These are phyloP conservation scores for Otolemur garnettii DNA, from an alignment of 2,113 vertebrate genomes.

Conservation along the genomic window DNA sequence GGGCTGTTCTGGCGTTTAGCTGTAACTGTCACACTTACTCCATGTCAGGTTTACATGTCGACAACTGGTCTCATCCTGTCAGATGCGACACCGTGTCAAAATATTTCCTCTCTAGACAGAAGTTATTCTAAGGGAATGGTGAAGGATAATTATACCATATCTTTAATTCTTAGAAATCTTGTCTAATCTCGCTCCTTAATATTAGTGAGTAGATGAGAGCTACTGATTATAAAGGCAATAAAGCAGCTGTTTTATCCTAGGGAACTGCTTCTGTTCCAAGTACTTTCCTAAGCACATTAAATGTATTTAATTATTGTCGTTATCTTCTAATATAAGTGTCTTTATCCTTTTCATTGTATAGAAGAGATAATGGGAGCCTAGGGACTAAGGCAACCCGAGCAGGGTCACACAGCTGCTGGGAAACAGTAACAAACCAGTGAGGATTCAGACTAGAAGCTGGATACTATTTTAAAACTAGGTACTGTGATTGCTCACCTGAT, in stretches of 20 bases:
- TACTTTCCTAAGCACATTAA: neutral
- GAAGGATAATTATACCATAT: neutral
- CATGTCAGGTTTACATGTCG: neutral
- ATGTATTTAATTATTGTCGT: neutral
- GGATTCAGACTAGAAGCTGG: neutral
- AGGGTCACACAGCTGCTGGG: neutral
- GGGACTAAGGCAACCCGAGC: neutral
- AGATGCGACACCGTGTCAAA: neutral
- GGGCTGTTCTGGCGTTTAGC: neutral
- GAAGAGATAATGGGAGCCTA: neutral
- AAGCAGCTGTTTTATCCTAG: neutral
- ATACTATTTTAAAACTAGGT: neutral
- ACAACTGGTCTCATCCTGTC: neutral
- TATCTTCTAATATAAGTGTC: neutral
- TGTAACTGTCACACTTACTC: neutral
- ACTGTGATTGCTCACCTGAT: no score
- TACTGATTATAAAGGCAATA: conserved; percentile 1
- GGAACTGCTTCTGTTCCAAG: neutral
- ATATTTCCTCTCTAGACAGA: neutral
- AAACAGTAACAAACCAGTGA: neutral
- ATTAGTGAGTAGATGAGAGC: neutral
- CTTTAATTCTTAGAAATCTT: neutral
- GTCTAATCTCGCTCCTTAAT: neutral
- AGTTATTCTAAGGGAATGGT: neutral
- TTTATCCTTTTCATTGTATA: neutral